phyloP scores from a whole-genome alignment of 2,797 vertebrate genomes.

The Thaleichthys pacificus region DNA sequence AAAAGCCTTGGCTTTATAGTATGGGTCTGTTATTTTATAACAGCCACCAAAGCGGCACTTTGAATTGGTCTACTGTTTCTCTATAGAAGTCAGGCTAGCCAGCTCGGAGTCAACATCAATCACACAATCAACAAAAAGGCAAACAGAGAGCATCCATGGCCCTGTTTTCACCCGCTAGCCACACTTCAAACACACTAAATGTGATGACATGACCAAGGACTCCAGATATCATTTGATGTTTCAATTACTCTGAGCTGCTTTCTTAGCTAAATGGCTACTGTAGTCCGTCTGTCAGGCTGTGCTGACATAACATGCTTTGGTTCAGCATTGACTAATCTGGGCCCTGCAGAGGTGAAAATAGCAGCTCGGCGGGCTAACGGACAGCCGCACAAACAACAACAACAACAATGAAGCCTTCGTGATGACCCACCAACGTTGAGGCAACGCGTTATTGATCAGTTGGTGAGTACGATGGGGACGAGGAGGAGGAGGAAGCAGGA shows the following conservation, averaged over 20 bases:
- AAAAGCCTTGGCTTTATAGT: no score
- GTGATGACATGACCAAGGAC: conserved; percentile 31
- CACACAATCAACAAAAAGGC: no score
- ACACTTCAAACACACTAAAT: conserved; percentile 20
- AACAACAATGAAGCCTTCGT: no score
- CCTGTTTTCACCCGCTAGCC: neutral
- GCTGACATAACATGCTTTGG: neutral
- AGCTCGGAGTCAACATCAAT: no score
- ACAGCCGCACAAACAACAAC: neutral
- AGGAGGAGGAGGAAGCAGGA: neutral
- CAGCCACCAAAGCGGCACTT: no score
- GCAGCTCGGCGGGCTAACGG: neutral
- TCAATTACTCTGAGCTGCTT: conserved; percentile 54
- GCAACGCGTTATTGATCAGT: neutral
- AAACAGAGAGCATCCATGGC: no score
- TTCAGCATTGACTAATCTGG: neutral
- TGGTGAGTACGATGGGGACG: neutral
- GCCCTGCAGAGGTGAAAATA: neutral
- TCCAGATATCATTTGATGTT: conserved; percentile 54
- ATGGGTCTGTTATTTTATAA: no score
- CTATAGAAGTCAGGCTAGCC: no score
- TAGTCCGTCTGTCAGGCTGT: conserved; percentile 9
- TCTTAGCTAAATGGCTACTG: conserved; percentile 24
- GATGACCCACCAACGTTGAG: neutral
- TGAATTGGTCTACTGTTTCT: no score